A percentile compares a stretch with the other conserved stretches of the same genome.
Conservation (phyloP, 2,113 vertebrate species). For the Podarcis cretensis region DNA sequence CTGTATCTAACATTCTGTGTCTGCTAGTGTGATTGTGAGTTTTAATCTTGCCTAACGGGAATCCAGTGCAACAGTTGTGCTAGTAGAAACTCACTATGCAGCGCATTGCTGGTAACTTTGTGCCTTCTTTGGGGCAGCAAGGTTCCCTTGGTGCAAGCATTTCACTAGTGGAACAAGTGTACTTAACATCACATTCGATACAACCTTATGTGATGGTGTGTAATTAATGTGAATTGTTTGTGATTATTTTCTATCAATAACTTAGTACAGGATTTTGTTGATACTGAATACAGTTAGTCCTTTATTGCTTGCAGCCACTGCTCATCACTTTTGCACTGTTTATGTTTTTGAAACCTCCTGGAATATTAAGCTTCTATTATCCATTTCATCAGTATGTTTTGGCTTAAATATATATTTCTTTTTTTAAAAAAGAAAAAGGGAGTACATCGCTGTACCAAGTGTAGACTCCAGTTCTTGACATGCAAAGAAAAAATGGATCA, state of each 20-base stretch:
- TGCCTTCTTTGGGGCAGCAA: too few species aligned
- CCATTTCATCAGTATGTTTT: neutral
- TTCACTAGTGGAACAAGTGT: too few species aligned
- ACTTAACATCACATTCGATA: too few species aligned
- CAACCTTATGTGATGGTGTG: too few species aligned
- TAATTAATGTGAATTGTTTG: neutral
- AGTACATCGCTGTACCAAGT: conserved; percentile 95
- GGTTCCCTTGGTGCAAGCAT: too few species aligned
- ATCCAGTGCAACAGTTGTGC: too few species aligned
- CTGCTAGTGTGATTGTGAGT: too few species aligned
- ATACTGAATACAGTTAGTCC: neutral
- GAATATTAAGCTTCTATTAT: neutral
- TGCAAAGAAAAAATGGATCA: conserved; percentile 96
- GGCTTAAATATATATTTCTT: conserved; percentile 4
- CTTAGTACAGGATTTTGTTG: neutral
- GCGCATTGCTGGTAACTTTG: too few species aligned
- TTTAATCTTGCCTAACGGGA: too few species aligned
- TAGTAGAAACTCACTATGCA: too few species aligned
- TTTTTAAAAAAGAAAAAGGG: conserved; percentile 87
- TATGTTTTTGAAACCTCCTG: neutral
- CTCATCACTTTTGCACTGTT: neutral
- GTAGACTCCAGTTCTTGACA: conserved; percentile 94
- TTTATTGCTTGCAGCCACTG: neutral
- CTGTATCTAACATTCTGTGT: too few species aligned
- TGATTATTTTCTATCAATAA: neutral